Evolutionary conservation across 2,797 vertebrate genomes (phyloP).

Genomic region (Anguilla anguilla): DNA sequence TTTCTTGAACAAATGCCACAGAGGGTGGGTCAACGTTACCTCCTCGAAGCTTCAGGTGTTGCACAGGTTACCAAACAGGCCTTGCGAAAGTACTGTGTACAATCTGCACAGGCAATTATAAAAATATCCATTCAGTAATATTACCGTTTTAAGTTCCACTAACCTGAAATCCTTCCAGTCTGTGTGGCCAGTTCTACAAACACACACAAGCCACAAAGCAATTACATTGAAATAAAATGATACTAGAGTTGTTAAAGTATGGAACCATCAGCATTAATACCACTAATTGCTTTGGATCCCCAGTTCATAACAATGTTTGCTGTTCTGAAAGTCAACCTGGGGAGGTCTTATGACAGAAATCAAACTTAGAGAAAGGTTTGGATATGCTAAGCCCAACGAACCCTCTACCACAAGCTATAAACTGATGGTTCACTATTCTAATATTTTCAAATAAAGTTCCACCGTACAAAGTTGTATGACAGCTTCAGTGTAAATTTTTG

Average conservation of each 20-base stretch:
- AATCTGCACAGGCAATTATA: neutral
- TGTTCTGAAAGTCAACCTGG: neutral
- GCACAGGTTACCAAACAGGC: neutral
- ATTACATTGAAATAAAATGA: neutral
- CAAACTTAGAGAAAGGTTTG: neutral
- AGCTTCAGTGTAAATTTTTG: neutral
- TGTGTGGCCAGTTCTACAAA: neutral
- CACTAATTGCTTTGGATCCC: neutral
- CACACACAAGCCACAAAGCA: neutral
- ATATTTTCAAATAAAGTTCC: neutral
- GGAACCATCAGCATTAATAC: neutral
- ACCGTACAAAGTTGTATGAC: neutral
- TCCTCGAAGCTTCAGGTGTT: too few relatives aligned
- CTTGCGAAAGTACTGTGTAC: neutral
- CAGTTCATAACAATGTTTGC: neutral
- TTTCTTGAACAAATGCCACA: neutral
- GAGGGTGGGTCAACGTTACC: neutral
- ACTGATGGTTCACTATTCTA: neutral
- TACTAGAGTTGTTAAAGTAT: neutral
- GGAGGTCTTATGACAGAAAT: neutral
- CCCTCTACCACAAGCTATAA: neutral
- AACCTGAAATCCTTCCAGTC: neutral
- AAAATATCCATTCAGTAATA: neutral
- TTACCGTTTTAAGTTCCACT: neutral
- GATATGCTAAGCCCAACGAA: too few relatives aligned